Base-by-base conservation (phyloP, 2,888 invertebrate genomes). In the Cephus nigrinus region DNA sequence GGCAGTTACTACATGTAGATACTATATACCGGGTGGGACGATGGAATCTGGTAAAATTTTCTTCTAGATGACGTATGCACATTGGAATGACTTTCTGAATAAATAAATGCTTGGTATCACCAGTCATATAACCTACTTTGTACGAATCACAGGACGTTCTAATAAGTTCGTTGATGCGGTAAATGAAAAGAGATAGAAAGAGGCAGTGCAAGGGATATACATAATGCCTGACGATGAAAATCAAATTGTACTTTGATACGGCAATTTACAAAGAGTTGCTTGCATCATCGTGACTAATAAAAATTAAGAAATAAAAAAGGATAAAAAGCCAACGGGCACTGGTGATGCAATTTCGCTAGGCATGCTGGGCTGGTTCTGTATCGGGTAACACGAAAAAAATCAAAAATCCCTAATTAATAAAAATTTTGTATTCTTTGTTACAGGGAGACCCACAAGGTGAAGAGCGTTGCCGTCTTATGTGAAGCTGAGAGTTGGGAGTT, bases 391-490 rank as follows among this genome's bases (percentile, higher is more conserved):
- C 34, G 35, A 35, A n/a, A 23, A 15, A 15, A 23, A 32, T 15
- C 9, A 11, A 23, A 32, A 31, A 32, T 76, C 11, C 69, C 75
- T 68, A 69, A 69, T 69, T 73, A 35, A 30, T 32, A 73, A 77
- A 69, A 55, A 69, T 75, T 12, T 75, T 78, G 75, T 75, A 71
- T 82, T 83, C 86, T 88, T 76, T 90, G 87, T 92, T 92, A 75
- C 88, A 92, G 92, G 91, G 90, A 34, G 92, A 92, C 78, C 90
- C 90, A 5, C 91, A 89, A 84, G 93, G 93, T 71, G 93, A 93
- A 82, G 94, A 94, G 80, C 93, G 93, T 82, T 94, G 94, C 91
- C 89, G 92, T 83, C 89, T 94, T 82, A 94, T 94, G 94, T 94
- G 90, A 92, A 87, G 40, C 40, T 23, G 23, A 55, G 40, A 23